Evolutionary conservation across 2,113 vertebrate species (phyloP), one percentile per base, ranked within the genome.

Genomic region (Podilymbus podiceps): DNA sequence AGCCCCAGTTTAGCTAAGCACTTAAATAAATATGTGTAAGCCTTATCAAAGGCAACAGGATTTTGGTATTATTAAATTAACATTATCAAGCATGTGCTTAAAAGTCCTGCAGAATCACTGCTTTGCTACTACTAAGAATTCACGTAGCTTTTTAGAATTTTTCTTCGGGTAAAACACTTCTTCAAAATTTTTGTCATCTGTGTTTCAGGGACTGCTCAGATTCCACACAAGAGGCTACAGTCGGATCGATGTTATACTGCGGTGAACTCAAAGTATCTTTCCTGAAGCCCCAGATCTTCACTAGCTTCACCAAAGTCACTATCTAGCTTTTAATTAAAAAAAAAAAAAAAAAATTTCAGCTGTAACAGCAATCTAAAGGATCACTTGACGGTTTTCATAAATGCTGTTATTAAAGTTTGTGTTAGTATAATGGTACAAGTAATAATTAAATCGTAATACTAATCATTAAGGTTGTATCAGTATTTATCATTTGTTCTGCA

Each of bases 21-120:
- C 58, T 91, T 91, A 47, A 75, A 85, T 76, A 85, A 95, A 60
- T 85, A 86, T 6, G 7, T 46, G 49, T 75, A 72, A 82, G 35
- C 49, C 69, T 85, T 82, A 91, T 91, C 94, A 87, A 91, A 94
- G 84, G 88, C 93, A 91, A 56, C 20, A 31, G 53, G 62, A 81
- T 91, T 72, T 75, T 13, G 44, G 58, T 53, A 93, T 84, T 94
- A 90, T 44, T 63, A 81, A 69, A 42, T 68, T 60, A 89, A 60
- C 35, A 24, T 69, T 60, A 91, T 82, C 63, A 91, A 95, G 71
- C 42, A 24, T 28, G 13, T 82, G 30, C 77, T 85, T 94, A 76
- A 85, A 16, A 79, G 81, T 38, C 50, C 66, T 76, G 49, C 2
- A 1, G 44, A 93, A 89, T 75, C 74, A 73, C 38, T 75, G 85